Evolutionary conservation across 2,797 vertebrate species (phyloP).

Genomic region (Epinephelus awoara): DNA sequence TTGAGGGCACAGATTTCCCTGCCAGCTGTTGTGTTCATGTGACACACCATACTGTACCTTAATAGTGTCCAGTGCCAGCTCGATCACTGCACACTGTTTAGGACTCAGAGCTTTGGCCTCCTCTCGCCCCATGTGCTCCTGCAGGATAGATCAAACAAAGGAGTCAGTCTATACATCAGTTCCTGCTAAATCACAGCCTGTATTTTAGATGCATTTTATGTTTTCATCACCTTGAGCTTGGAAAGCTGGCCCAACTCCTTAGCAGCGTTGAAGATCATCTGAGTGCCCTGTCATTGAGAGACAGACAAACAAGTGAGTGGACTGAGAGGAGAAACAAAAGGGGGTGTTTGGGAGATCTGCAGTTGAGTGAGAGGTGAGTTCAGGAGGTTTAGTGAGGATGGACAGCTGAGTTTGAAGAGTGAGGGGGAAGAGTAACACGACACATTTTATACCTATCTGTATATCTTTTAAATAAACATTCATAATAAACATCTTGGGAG

Average conservation of each 20-base stretch:
- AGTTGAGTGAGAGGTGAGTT: slow-evolving; percentile 40
- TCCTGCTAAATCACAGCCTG: neutral
- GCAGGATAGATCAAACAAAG: slow-evolving; percentile 43
- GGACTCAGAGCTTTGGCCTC: slow-evolving; percentile 96
- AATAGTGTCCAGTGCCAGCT: slow-evolving; percentile 96
- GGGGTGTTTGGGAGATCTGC: slow-evolving; percentile 25
- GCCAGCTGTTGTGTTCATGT: neutral
- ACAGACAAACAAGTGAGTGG: slow-evolving; percentile 27
- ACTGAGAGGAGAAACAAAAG: neutral
- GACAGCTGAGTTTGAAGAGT: slow-evolving; percentile 25
- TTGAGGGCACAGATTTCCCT: neutral
- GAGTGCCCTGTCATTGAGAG: slow-evolving; percentile 89
- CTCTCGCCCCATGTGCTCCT: slow-evolving; percentile 99
- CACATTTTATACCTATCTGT: neutral
- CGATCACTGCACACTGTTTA: slow-evolving; percentile 96
- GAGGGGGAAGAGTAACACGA: slow-evolving; percentile 6
- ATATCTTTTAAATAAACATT: slow-evolving; percentile 15
- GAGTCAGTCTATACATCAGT: neutral
- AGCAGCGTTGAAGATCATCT: slow-evolving; percentile 98
- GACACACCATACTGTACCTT: slow-evolving; percentile 84
- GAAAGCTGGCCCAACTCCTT: slow-evolving; percentile 98
- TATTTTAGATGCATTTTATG: neutral
- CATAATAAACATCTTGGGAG: slow-evolving; percentile 9
- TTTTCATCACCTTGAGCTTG: slow-evolving; percentile 92
- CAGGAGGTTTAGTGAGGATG: slow-evolving; percentile 39